Percentiles rank a stretch among this genome's conserved stretches.
These are phyloP conservation scores for Anastrepha ludens DNA, from an alignment of 1,140 invertebrate species.

Conservation along the genomic window DNA sequence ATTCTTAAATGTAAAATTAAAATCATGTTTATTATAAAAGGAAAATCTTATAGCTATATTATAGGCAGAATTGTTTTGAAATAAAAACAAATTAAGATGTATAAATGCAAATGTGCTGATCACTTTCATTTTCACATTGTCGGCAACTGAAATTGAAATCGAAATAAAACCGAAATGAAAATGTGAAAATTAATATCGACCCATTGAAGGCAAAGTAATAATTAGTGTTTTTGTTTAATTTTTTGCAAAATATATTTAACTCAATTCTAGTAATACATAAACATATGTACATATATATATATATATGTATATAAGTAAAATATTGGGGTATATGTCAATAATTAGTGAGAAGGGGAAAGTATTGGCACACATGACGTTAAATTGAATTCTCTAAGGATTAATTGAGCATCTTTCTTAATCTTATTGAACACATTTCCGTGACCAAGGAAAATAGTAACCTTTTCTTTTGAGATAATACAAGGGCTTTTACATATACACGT, in stretches of 20 bases:
- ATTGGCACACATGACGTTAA: constrained; percentile 15
- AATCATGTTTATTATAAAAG: constrained; percentile 18
- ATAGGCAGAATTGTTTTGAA: no score
- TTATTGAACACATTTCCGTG: constrained; percentile 30
- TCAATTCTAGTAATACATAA: not conserved
- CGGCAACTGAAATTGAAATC: not conserved
- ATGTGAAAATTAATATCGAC: not conserved
- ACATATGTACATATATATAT: not conserved
- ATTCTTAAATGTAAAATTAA: not conserved
- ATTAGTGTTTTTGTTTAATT: not conserved
- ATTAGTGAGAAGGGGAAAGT: not conserved
- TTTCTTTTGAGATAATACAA: not conserved
- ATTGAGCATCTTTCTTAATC: constrained; percentile 18
- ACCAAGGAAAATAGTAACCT: not conserved
- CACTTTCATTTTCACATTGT: not conserved
- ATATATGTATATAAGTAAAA: not conserved
- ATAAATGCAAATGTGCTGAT: constrained; percentile 5
- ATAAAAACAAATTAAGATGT: not conserved
- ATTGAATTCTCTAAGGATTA: constrained; percentile 26
- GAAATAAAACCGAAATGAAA: not conserved
- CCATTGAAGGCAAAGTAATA: not conserved
- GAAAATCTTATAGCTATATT: no score
- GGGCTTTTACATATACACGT: not conserved
- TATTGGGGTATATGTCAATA: not conserved
- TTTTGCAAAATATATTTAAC: not conserved